Evolutionary conservation across 2,888 invertebrate genomes (phyloP).

Genomic region (Nomada fabriciana): DNA sequence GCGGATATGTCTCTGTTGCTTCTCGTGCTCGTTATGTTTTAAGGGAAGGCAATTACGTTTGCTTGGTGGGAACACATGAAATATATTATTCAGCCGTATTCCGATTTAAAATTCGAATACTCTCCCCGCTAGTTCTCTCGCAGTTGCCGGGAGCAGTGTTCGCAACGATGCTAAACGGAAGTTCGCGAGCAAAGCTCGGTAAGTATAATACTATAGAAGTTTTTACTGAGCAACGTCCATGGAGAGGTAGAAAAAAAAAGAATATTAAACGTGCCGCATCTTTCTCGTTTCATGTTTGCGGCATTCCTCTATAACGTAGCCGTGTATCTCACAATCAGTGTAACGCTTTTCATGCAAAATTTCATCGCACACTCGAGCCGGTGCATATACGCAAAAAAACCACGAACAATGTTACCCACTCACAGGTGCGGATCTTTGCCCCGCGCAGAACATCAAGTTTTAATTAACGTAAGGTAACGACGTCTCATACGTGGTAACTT

Average conservation of each 20-base stretch:
- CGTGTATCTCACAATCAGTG: neutral
- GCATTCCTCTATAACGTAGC: neutral
- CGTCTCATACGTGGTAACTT: conserved; percentile 31
- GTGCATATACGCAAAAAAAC: conserved; percentile 13
- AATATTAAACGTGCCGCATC: too few species aligned
- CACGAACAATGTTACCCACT: conserved; percentile 36
- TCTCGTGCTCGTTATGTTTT: too few species aligned
- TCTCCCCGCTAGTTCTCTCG: too few species aligned
- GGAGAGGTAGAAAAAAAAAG: neutral
- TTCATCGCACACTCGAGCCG: neutral
- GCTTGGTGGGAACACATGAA: too few species aligned
- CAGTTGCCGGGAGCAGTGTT: too few species aligned
- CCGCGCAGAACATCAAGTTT: conserved; percentile 44
- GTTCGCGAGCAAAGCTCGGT: neutral
- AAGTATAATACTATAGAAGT: neutral
- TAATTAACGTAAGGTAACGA: conserved; percentile 47
- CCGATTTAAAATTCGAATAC: too few species aligned
- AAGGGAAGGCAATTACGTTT: too few species aligned
- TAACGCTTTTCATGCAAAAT: conserved; percentile 18
- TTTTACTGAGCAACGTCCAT: neutral
- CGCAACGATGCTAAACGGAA: neutral
- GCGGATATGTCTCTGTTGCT: too few species aligned
- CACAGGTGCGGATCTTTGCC: conserved; percentile 7
- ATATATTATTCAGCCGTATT: too few species aligned
- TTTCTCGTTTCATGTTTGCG: neutral